Percentiles rank a stretch among this genome's conserved stretches.
These are phyloP conservation scores for Rhagoletis pomonella DNA, from an alignment of 1,140 invertebrate genomes.

Conservation along the genomic window DNA sequence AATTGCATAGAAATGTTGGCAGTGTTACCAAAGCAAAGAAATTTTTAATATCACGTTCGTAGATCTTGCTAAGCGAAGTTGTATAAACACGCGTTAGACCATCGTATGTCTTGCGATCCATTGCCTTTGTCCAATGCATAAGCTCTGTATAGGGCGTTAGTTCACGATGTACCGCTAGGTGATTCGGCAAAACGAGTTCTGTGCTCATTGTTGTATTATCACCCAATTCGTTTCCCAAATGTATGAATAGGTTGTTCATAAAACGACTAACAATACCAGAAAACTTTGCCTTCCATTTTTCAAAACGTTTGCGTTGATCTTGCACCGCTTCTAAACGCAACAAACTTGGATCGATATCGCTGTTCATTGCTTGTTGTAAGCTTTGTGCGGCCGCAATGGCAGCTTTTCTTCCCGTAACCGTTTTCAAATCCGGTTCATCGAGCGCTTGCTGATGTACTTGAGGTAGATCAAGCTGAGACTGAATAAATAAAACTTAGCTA, in stretches of 20 bases:
- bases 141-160: conserved; percentile 89
- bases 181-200: conserved; percentile 84
- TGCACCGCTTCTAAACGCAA: conserved; percentile 86
- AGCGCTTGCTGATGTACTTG: conserved; percentile 82
- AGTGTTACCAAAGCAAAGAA: conserved; percentile 82
- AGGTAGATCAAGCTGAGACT: conserved; percentile 85
- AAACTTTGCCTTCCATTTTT: conserved; percentile 90
- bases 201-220: conserved; percentile 71
- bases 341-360: conserved; percentile 80
- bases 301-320: conserved; percentile 90
- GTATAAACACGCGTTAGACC: conserved; percentile 89
- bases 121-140: conserved; percentile 92
- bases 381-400: conserved; percentile 88
- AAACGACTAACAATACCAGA: conserved; percentile 88
- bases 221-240: conserved; percentile 82
- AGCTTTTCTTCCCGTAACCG: conserved; percentile 82
- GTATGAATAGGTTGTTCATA: conserved; percentile 94
- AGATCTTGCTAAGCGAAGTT: conserved; percentile 85
- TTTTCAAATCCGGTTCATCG: conserved; percentile 85
- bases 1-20: neutral
- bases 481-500: conserved; percentile 61
- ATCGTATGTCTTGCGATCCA: conserved; percentile 88
- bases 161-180: conserved; percentile 87
- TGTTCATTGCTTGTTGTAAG: conserved; percentile 85
- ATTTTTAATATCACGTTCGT: conserved; percentile 87